phyloP scores from a whole-genome alignment of 2,888 invertebrate genomes.

The Anorthoa munda region DNA sequence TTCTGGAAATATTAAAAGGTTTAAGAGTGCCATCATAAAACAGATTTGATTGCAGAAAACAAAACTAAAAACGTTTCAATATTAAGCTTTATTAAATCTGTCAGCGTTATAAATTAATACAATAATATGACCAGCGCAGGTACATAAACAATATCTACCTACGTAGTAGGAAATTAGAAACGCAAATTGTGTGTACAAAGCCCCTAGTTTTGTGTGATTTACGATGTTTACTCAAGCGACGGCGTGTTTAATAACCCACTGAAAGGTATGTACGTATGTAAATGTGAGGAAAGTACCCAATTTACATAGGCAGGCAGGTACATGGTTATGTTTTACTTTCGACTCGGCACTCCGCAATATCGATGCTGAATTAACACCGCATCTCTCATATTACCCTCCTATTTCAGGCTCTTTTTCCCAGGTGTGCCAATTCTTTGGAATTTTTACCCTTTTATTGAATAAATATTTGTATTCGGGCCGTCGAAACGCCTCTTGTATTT shows the following conservation, averaged over 20 bases:
- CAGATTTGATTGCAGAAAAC: neutral
- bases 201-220: slow-evolving; percentile 86
- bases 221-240: slow-evolving; percentile 83
- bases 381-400: slow-evolving; percentile 30
- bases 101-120: slow-evolving; percentile 39
- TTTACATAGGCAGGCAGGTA: slow-evolving; percentile 69
- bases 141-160: slow-evolving; percentile 66
- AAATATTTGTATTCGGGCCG: slow-evolving; percentile 28
- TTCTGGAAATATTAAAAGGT: neutral
- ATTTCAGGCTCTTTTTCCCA: slow-evolving; percentile 23
- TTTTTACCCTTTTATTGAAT: slow-evolving; percentile 37
- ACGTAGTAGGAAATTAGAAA: slow-evolving; percentile 81
- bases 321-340: slow-evolving; percentile 66
- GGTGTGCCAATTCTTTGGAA: slow-evolving; percentile 22
- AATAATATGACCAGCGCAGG: slow-evolving; percentile 57
- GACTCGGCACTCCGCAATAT: slow-evolving; percentile 49
- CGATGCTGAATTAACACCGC: slow-evolving; percentile 55
- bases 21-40: slow-evolving; percentile 17
- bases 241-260: slow-evolving; percentile 84
- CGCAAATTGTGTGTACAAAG: slow-evolving; percentile 83
- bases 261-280: slow-evolving; percentile 79
- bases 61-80: neutral
- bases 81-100: slow-evolving; percentile 5
- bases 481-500: slow-evolving; percentile 21
- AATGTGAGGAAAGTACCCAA: slow-evolving; percentile 75